phyloP scores from a whole-genome alignment of 2,113 vertebrate genomes.

The Eptesicus fuscus region DNA sequence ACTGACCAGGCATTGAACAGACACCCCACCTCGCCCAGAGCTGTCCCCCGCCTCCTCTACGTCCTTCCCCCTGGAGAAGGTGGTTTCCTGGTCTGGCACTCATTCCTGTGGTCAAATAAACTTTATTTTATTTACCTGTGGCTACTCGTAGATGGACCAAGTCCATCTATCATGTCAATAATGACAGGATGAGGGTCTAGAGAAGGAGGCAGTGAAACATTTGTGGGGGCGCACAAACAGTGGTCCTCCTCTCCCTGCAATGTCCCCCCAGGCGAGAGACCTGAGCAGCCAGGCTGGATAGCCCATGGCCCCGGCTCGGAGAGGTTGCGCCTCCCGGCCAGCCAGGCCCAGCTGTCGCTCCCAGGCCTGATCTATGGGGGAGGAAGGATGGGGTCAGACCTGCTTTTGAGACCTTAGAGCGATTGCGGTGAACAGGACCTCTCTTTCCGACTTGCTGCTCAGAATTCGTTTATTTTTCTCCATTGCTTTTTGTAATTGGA shows the following conservation, averaged over 20 bases:
- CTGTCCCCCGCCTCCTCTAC: neutral
- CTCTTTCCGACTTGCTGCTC: conserved; percentile 54
- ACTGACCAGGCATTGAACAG: fast-evolving
- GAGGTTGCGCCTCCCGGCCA: conserved; percentile 6
- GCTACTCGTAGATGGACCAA: conserved; percentile 46
- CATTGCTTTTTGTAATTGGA: neutral
- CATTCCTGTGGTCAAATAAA: neutral
- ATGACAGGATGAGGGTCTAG: neutral
- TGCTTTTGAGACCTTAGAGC: conserved; percentile 41
- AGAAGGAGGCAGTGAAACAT: neutral
- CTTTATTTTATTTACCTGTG: conserved; percentile 28
- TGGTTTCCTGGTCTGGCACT: neutral
- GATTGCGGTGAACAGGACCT: conserved; percentile 44
- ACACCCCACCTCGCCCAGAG: fast-evolving
- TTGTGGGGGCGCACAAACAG: conserved; percentile 50
- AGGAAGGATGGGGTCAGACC: neutral
- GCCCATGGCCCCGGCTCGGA: conserved; percentile 42
- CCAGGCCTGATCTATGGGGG: conserved; percentile 63
- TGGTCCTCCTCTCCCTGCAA: conserved; percentile 27
- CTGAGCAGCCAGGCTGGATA: conserved; percentile 55
- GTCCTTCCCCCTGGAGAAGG: neutral
- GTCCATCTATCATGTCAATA: too few species aligned
- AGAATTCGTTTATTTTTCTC: neutral
- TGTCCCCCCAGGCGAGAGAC: conserved; percentile 39
- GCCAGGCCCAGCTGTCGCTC: conserved; percentile 61